Evolutionary conservation across 2,113 vertebrate genomes (phyloP), one percentile per base, ranked within the genome.

Genomic region (Cyphomyrus discorhynchus): DNA sequence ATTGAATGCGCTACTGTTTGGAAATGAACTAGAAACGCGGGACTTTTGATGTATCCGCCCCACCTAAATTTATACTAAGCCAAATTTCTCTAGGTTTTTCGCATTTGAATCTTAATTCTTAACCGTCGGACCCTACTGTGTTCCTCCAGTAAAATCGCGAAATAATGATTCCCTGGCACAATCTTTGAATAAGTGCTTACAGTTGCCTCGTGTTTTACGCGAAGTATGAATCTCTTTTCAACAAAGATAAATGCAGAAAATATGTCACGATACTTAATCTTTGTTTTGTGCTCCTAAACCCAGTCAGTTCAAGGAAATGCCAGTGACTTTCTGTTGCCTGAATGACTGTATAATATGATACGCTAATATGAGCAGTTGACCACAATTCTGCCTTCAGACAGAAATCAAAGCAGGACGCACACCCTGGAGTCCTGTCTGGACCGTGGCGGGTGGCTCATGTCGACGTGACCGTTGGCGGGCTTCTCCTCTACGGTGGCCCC

Each of bases 351-450:
- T 27, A 80, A 50, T 47, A 46, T 47, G 19, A 88, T 70, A 70
- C n/a, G 31, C 10, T 70, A 31, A 70, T 27, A 70, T 70, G 10
- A 70, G n/a, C n/a, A 27, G n/a, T 70, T 70, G 62, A 70, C 35
- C 70, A 77, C 17, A 42, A 42, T 80, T 39, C 35, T 80, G n/a
- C 74, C 15, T 42, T 80, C 74, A 80, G 74, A 35, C 74, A 42
- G 74, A 15, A 2, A 10, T 94, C 82, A 94, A 13, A 94, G 42
- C 27, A 93, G 90, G n/a, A 90, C 90, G 31, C 93, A 94, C 21
- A 93, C 86, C 62, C 89, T 93, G 27, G 93, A 93, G 88, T 88
- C 88, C 2, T 88, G 49, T 21, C 13, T 19, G 5, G 90, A 47
- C 82, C 9, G 66, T 17, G 42, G 86, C 2, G 66, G 90, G 11